Conservation (phyloP, 2,888 invertebrate species). For the Papilio protenor region DNA sequence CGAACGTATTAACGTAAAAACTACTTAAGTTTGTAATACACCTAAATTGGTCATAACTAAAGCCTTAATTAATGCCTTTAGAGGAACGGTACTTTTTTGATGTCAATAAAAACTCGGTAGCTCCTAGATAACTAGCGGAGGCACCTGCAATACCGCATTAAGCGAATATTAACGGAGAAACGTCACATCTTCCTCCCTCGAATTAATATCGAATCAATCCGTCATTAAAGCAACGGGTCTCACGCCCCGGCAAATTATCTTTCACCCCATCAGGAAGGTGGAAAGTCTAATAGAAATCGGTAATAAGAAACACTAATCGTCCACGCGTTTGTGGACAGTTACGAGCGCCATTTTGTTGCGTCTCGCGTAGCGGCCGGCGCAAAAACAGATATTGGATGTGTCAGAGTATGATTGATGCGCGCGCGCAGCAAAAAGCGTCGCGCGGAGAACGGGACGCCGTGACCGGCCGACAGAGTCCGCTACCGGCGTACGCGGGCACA, state of each 20-base stretch:
- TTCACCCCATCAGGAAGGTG: slow-evolving; percentile 81
- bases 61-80: slow-evolving; percentile 45
- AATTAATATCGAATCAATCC: slow-evolving; percentile 83
- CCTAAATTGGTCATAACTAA: slow-evolving; percentile 44
- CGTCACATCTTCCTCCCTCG: slow-evolving; percentile 69
- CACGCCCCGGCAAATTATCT: slow-evolving; percentile 80
- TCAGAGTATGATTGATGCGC: slow-evolving; percentile 82
- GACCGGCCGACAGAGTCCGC: slow-evolving; percentile 55
- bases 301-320: slow-evolving; percentile 81
- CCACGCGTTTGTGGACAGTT: slow-evolving; percentile 68
- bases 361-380: slow-evolving; percentile 58
- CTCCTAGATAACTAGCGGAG: slow-evolving; percentile 63
- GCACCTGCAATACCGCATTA: slow-evolving; percentile 64
- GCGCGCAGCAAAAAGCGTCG: slow-evolving; percentile 71
- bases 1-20: slow-evolving; percentile 35
- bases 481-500: slow-evolving; percentile 46
- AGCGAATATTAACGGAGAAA: slow-evolving; percentile 63
- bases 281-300: slow-evolving; percentile 83
- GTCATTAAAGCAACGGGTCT: slow-evolving; percentile 78
- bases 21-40: slow-evolving; percentile 41
- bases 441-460: slow-evolving; percentile 73
- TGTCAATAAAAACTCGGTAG: slow-evolving; percentile 59
- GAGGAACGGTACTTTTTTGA: slow-evolving; percentile 50
- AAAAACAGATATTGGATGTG: slow-evolving; percentile 84
- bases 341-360: slow-evolving; percentile 67